phyloP scores from a whole-genome alignment of 2,888 invertebrate genomes.

The Allygus modestus region DNA sequence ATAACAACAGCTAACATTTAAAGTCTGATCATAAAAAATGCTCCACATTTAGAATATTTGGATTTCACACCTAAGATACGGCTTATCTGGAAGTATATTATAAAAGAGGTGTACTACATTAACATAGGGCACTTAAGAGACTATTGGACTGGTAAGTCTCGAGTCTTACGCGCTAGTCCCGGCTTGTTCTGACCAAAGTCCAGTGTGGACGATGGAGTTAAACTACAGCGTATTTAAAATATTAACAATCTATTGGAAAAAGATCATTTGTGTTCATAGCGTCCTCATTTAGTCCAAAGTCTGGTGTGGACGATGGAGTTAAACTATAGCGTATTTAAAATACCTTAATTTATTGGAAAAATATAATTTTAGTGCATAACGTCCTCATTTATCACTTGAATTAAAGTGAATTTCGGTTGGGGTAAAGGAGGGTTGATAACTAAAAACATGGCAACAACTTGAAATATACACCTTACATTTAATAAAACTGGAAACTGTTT shows the following conservation, averaged over 20 bases:
- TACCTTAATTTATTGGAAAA: too few species aligned
- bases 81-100: background rate
- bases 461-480: too few species aligned
- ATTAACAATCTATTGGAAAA: too few species aligned
- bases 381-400: too few species aligned
- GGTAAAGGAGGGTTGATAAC: too few species aligned
- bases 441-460: too few species aligned
- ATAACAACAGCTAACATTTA: slow-evolving; percentile 46
- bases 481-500: too few species aligned
- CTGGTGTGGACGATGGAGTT: background rate
- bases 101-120: slow-evolving; percentile 6
- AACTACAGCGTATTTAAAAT: slow-evolving; percentile 6
- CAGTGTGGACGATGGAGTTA: background rate
- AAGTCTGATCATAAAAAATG: slow-evolving; percentile 43
- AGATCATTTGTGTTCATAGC: too few species aligned
- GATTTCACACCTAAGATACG: slow-evolving; percentile 1
- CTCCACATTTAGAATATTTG: slow-evolving; percentile 53
- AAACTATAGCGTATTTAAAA: slow-evolving; percentile 1
- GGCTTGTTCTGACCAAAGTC: slow-evolving; percentile 2
- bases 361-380: too few species aligned
- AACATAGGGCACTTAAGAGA: slow-evolving; percentile 49
- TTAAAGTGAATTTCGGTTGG: too few species aligned
- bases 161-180: slow-evolving; percentile 39
- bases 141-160: slow-evolving; percentile 20
- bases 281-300: background rate